Percentiles rank a stretch among this genome's conserved stretches.
phyloP scores from a whole-genome alignment of 1,140 invertebrate genomes.

The Cepaea nemoralis region DNA sequence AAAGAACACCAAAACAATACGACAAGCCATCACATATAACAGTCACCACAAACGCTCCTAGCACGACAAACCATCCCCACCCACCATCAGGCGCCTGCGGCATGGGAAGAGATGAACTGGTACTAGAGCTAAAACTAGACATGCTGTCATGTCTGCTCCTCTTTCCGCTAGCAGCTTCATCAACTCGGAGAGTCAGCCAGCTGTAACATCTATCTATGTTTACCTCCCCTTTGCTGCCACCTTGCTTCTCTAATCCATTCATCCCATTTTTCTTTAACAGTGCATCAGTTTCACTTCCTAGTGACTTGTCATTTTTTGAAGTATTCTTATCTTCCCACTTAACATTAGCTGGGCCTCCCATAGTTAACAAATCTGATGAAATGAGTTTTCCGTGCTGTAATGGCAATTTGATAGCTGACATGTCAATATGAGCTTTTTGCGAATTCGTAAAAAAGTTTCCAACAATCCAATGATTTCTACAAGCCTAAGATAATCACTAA shows the following conservation, averaged over 20 bases:
- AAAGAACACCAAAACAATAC: conserved; percentile 72
- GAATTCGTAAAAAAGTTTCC: background rate
- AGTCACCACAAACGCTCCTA: conserved; percentile 89
- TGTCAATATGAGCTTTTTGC: background rate
- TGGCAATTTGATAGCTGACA: background rate
- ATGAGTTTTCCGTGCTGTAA: background rate
- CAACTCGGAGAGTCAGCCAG: conserved; percentile 7
- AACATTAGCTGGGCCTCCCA: background rate
- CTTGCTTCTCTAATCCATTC: background rate
- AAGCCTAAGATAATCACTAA: background rate
- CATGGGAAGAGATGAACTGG: conserved; percentile 46
- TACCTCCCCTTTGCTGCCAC: background rate
- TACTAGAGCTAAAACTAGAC: background rate
- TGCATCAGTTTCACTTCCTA: background rate
- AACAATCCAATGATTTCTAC: background rate
- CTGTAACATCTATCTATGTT: conserved; percentile 29
- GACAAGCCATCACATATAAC: conserved; percentile 87
- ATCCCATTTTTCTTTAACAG: background rate
- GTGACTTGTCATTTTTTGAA: background rate
- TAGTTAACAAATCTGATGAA: background rate
- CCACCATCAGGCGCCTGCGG: conserved; percentile 85
- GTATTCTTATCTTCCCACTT: background rate
- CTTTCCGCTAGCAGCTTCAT: background rate
- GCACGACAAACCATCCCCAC: conserved; percentile 84
- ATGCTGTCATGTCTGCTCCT: conserved; percentile 30